Evolutionary conservation across 2,888 invertebrate genomes (phyloP).

Genomic region (Sinodicranocentrus sp.): DNA sequence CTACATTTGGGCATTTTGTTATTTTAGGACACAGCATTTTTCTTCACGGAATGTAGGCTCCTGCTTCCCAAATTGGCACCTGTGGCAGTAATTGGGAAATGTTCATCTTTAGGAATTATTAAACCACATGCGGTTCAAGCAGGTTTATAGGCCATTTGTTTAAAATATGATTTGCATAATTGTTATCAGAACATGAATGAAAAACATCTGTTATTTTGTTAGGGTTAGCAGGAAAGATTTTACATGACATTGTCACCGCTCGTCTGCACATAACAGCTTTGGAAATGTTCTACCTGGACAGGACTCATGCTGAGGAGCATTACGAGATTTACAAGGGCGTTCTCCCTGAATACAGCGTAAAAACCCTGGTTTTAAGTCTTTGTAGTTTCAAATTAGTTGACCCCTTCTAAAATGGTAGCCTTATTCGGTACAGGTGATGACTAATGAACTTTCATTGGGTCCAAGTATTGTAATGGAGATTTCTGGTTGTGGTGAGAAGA

Average conservation of each 20-base stretch:
- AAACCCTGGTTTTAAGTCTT: conserved; percentile 59
- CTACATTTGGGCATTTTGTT: too few species aligned
- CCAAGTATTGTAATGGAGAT: conserved; percentile 93
- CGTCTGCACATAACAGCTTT: conserved; percentile 89
- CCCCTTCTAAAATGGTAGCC: too few species aligned
- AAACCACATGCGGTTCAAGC: conserved; percentile 93
- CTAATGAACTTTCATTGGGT: conserved; percentile 90
- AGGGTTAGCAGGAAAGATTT: conserved; percentile 83
- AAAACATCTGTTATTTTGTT: conserved; percentile 18
- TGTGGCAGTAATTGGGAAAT: conserved; percentile 78
- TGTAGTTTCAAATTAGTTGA: not conserved
- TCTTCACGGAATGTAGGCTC: conserved; percentile 78
- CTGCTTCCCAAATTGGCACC: conserved; percentile 76
- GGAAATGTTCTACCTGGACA: conserved; percentile 88
- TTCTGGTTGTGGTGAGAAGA: conserved; percentile 82
- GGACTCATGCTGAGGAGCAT: conserved; percentile 92
- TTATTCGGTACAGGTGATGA: conserved; percentile 91
- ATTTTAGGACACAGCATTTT: conserved; percentile 78
- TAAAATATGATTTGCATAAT: not conserved
- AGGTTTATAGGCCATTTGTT: conserved; percentile 82
- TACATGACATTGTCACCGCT: conserved; percentile 82
- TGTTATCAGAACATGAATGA: conserved; percentile 1
- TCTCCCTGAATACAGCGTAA: conserved; percentile 86
- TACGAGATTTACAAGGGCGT: conserved; percentile 95
- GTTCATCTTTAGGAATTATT: conserved; percentile 86